Conservation (phyloP, 1,140 invertebrate genomes). For the Rhyacophila brunnea region DNA sequence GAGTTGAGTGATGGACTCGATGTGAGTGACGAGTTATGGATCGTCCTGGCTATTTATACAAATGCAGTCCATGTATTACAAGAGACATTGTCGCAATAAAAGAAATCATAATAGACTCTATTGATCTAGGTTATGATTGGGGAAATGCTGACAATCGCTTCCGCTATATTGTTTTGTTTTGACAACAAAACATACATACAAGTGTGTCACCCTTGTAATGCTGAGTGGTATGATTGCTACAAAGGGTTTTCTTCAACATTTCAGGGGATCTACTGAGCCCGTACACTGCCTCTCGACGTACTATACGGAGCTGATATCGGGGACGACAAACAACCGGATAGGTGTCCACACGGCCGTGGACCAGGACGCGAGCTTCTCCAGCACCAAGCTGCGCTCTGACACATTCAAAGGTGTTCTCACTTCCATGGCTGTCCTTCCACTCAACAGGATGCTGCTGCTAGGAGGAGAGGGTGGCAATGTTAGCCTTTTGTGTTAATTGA, state of each 20-base stretch:
- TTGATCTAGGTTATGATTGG: too few relatives aligned
- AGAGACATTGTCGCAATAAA: too few relatives aligned
- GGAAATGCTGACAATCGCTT: too few relatives aligned
- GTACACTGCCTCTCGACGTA: slow-evolving; percentile 81
- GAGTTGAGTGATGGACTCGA: too few relatives aligned
- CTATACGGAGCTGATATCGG: slow-evolving; percentile 75
- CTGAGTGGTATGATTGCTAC: neutral
- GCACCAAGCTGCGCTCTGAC: slow-evolving; percentile 83
- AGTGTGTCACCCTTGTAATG: too few relatives aligned
- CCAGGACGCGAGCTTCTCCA: slow-evolving; percentile 72
- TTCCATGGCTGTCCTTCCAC: slow-evolving; percentile 80
- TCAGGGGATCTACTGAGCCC: slow-evolving; percentile 81
- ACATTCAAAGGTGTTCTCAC: slow-evolving; percentile 90
- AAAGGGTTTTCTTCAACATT: neutral
- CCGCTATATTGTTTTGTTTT: too few relatives aligned
- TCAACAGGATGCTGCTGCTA: slow-evolving; percentile 84
- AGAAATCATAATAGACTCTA: too few relatives aligned
- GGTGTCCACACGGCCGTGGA: slow-evolving; percentile 81
- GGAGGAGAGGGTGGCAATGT: slow-evolving; percentile 90
- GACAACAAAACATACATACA: too few relatives aligned
- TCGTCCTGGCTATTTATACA: too few relatives aligned
- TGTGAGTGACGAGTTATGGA: too few relatives aligned
- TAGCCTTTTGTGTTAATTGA: slow-evolving; percentile 73
- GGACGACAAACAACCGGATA: slow-evolving; percentile 85
- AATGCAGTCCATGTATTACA: too few relatives aligned